Conservation (phyloP, 2,797 vertebrate species). For the Aulostomus chinensis region DNA sequence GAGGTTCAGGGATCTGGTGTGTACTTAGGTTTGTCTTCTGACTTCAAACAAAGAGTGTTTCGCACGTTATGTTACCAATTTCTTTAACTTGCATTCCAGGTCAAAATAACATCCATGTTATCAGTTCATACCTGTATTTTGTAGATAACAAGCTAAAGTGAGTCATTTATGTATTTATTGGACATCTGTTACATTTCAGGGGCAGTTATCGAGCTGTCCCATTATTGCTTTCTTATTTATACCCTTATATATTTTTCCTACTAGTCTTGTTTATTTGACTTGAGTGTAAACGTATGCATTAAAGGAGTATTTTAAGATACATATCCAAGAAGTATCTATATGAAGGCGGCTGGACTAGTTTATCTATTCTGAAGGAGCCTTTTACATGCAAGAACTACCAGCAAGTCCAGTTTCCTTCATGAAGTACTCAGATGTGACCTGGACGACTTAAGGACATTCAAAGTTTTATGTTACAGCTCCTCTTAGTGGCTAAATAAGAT, state of each 20-base stretch:
- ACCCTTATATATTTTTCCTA: constrained; percentile 58
- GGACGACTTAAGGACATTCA: background rate
- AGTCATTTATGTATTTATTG: constrained; percentile 81
- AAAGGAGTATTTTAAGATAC: constrained; percentile 2
- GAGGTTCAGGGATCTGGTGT: constrained; percentile 27
- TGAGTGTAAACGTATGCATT: background rate
- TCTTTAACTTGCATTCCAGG: constrained; percentile 31
- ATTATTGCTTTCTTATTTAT: constrained; percentile 75
- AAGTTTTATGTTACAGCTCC: constrained; percentile 19
- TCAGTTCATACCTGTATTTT: constrained; percentile 54
- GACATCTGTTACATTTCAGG: constrained; percentile 62
- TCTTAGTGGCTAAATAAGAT: constrained; percentile 27
- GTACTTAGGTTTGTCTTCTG: constrained; percentile 16
- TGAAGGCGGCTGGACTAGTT: too few relatives aligned
- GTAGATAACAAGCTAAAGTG: constrained; percentile 68
- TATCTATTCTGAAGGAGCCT: too few relatives aligned
- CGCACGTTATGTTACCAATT: constrained; percentile 31
- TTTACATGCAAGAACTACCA: too few relatives aligned
- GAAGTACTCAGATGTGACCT: background rate
- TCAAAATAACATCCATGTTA: constrained; percentile 24
- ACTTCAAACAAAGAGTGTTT: constrained; percentile 39
- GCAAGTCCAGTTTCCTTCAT: too few relatives aligned
- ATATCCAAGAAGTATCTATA: constrained; percentile 3
- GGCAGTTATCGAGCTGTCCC: constrained; percentile 40
- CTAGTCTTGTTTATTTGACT: background rate